phyloP scores from a whole-genome alignment of 2,888 invertebrate genomes.

The Pheosia gnoma region DNA sequence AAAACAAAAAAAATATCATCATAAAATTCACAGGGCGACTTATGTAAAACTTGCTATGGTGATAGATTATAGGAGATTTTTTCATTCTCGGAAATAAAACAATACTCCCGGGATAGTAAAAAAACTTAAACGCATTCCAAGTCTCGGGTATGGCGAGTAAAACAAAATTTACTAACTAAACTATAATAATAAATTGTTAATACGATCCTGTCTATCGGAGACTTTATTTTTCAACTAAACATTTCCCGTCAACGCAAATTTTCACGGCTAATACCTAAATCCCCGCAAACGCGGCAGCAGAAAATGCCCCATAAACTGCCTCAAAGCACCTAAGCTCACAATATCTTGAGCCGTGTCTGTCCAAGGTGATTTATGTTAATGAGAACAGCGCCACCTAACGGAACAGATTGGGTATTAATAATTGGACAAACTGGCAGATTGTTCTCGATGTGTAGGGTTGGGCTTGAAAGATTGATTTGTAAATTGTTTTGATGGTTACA shows the following conservation, averaged over 20 bases:
- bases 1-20: no score
- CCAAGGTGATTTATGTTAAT: constrained; percentile 63
- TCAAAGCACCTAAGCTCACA: constrained; percentile 37
- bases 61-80: no score
- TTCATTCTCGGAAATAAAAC: no score
- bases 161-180: no score
- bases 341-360: constrained; percentile 40
- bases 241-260: not conserved
- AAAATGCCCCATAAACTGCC: constrained; percentile 34
- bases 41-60: no score
- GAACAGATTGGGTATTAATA: constrained; percentile 67
- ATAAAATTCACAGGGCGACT: no score
- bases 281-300: constrained; percentile 14
- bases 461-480: not conserved
- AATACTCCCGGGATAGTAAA: no score
- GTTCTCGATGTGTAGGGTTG: not conserved
- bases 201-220: no score
- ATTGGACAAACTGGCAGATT: constrained; percentile 37
- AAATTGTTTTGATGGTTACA: not conserved
- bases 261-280: constrained; percentile 14
- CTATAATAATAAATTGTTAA: no score
- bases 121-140: no score
- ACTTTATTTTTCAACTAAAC: constrained; percentile 8
- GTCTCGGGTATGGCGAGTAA: no score
- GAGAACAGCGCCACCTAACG: constrained; percentile 54